These are phyloP conservation scores for Tubulanus polymorphus DNA, from an alignment of 2,888 invertebrate species.

Conservation along the genomic window DNA sequence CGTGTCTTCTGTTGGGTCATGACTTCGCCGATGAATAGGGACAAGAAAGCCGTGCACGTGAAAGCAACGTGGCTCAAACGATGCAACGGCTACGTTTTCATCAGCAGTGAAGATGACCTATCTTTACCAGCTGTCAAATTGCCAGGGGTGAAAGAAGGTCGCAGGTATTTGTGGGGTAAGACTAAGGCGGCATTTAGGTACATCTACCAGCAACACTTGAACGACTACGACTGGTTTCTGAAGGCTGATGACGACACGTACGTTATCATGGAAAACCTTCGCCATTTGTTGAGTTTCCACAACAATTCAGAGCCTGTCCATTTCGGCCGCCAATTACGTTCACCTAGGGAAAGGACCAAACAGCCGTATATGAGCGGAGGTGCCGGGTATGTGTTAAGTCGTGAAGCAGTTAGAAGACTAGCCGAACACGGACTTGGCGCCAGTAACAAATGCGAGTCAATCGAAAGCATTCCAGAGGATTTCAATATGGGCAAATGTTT, in stretches of 20 bases:
- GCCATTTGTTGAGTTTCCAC: constrained; percentile 80
- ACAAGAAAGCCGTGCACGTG: constrained; percentile 83
- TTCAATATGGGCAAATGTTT: constrained; percentile 90
- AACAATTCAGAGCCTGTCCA: constrained; percentile 73
- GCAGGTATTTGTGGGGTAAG: constrained; percentile 94
- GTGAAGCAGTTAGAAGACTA: constrained; percentile 70
- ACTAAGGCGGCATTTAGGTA: constrained; percentile 91
- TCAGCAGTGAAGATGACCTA: constrained; percentile 61
- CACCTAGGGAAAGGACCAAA: constrained; percentile 36
- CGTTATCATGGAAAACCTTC: constrained; percentile 89
- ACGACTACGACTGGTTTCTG: constrained; percentile 93
- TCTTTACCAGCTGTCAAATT: constrained; percentile 71
- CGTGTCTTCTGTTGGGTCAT: constrained; percentile 94
- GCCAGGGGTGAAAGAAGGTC: constrained; percentile 81
- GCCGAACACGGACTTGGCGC: constrained; percentile 74
- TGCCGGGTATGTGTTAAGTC: constrained; percentile 75
- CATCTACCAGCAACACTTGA: constrained; percentile 73
- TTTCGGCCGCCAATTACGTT: constrained; percentile 58
- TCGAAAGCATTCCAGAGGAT: constrained; percentile 79
- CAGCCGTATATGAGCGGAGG: constrained; percentile 57
- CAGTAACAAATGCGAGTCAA: constrained; percentile 63
- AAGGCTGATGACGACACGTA: constrained; percentile 99
- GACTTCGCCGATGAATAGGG: constrained; percentile 87
- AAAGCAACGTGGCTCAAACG: constrained; percentile 94
- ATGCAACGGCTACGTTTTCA: constrained; percentile 58